Base-by-base conservation (phyloP, 2,888 invertebrate genomes). In the Branchellion lobata region DNA sequence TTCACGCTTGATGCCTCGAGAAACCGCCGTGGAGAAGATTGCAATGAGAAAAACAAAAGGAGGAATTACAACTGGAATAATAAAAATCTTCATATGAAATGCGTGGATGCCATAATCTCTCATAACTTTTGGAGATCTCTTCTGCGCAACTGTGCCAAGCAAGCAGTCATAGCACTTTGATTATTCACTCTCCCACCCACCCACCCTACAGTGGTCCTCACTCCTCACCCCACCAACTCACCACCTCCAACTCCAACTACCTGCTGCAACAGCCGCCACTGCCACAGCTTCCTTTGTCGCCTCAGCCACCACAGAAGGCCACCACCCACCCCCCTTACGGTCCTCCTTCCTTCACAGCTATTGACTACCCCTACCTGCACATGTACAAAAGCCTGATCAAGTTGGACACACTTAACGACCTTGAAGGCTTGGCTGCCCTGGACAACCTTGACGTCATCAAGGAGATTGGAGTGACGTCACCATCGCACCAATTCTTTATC, bases 401-500 rank as follows among this genome's bases (percentile, higher is more conserved):
- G 24, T 36, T 57, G 14, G 57, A 77, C 21, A 34, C 57, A 21
- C 33, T 31, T 34, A 65, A 33, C 14, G 31, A 34, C 36, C 21
- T 61, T 1, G 36, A 29, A 14, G 34, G 21, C 5, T 31, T 77
- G 21, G 18, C 53, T 1, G 31, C n/a, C 24, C 65, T 77, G 53
- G 65, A 77, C 27, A 65, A 77, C 61, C 33, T 57, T 11, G 65
- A 18, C 21, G 34, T 77, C 36, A 31, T 77, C 21, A 77, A 53
- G 24, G 34, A 61, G 34, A 36, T 61, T 34, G 77, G 77, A 18
- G 29, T 77, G 1, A 11, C n/a, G 21, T 77, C 77, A 36, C 77
- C 77, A 1, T 51, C 77, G 1, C 77, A 77, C 53, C 77, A 77
- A 65, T 77, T 77, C 29, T 77, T 77, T n/a, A 29, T 77, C 21